Evolutionary conservation across 1,140 invertebrate species (phyloP), one percentile per base, ranked within the genome.

Genomic region (Leucophenga varia): DNA sequence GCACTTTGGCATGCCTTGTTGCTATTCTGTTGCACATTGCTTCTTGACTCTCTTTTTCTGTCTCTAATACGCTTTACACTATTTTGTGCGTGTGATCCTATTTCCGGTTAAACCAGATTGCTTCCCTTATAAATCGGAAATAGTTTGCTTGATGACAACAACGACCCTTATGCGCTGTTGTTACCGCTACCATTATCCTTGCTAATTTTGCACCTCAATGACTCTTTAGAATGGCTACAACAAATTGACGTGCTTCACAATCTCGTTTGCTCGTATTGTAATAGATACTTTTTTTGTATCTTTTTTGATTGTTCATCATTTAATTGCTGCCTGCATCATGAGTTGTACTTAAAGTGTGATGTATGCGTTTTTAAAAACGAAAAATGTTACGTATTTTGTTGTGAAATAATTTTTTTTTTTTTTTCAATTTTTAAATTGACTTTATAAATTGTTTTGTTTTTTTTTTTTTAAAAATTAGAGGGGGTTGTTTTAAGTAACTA

Each of bases 171-270:
- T n/a, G n/a, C n/a, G n/a, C n/a, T n/a, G n/a, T 67, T 67, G 64
- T 67, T 64, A 64, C 59, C 61, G 54, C 56, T 65, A 52, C 59
- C 65, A 70, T 70, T 70, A 70, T 70, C 65, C 65, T 61, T 69
- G 61, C 65, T 70, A 69, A 70, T 70, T 70, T 70, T 37, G 65
- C 65, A 69, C 61, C 65, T 69, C 65, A 70, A 69, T 70, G 65
- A 41, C 45, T 63, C 49, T 54, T 59, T 55, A 31, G 42, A 65
- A 59, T 57, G n/a, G n/a, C n/a, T 25, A 10, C 22, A 25, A 25
- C 22, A 25, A 25, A 6, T 25, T 10, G 22, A 6, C 22, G 22
- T 25, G 5, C 5, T 25, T 25, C 22, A 25, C 10, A 6, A 10
- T 5, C 22, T 25, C 22, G 22, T 25, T 25, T 10, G 22, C 22